phyloP scores from a whole-genome alignment of 2,113 vertebrate genomes.

The Microcebus lehilahytsara region DNA sequence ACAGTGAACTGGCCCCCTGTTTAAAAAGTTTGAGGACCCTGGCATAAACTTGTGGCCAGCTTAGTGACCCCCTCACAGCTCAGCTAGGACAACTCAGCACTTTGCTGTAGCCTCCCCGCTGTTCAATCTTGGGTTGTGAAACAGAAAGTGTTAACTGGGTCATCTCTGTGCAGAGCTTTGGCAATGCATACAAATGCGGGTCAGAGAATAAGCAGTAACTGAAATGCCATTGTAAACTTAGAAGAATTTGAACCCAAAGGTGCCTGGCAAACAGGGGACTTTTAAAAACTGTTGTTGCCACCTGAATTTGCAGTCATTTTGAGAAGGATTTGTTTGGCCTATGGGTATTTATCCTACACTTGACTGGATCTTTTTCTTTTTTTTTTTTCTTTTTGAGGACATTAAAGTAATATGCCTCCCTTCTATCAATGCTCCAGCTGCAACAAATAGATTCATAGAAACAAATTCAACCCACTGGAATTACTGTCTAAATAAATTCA shows the following conservation, averaged over 20 bases:
- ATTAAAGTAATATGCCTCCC: background rate
- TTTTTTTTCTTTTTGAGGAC: background rate
- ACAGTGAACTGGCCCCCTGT: too few relatives aligned
- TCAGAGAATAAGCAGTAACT: background rate
- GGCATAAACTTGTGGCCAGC: background rate
- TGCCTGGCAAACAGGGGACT: background rate
- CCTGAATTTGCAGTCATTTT: background rate
- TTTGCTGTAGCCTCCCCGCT: background rate
- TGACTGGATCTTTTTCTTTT: background rate
- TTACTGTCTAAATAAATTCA: conserved; percentile 66
- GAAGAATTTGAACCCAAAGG: conserved; percentile 39
- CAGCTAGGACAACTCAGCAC: background rate
- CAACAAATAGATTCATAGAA: conserved; percentile 50
- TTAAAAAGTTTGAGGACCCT: too few relatives aligned
- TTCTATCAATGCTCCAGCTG: conserved; percentile 17
- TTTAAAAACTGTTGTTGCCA: background rate
- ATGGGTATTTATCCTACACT: background rate
- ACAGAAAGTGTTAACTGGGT: conserved; percentile 58
- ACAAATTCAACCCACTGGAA: conserved; percentile 55
- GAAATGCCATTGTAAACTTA: background rate
- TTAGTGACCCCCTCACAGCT: background rate
- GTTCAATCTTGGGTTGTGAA: background rate
- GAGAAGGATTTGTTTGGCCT: background rate
- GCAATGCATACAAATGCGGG: background rate
- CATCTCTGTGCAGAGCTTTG: background rate